These are phyloP conservation scores for Aphidius gifuensis DNA, from an alignment of 1,140 invertebrate genomes.

Conservation along the genomic window DNA sequence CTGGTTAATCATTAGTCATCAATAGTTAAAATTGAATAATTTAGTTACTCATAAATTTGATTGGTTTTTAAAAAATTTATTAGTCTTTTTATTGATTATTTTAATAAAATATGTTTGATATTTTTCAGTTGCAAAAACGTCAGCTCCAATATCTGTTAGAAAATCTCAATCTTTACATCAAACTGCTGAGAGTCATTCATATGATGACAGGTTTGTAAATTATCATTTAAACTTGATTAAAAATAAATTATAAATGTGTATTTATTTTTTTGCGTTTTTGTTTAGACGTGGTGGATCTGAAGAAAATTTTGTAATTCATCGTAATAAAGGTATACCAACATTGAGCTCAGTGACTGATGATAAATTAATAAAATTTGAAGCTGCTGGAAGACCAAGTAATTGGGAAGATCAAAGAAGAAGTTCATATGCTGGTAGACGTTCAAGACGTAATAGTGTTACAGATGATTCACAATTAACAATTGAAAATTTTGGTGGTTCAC, in stretches of 20 bases:
- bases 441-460: slow-evolving; percentile 77
- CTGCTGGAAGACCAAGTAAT: slow-evolving; percentile 79
- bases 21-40: too few relatives aligned
- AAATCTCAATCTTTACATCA: slow-evolving; percentile 56
- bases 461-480: slow-evolving; percentile 87
- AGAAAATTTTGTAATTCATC: slow-evolving; percentile 78
- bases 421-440: slow-evolving; percentile 77
- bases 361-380: slow-evolving; percentile 55
- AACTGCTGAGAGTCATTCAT: slow-evolving; percentile 46
- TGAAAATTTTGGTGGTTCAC: slow-evolving; percentile 87
- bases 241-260: background rate
- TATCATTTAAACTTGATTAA: slow-evolving; percentile 3
- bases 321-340: slow-evolving; percentile 73
- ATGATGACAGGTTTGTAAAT: slow-evolving; percentile 48
- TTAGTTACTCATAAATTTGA: too few relatives aligned
- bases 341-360: slow-evolving; percentile 65
- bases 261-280: slow-evolving; percentile 17
- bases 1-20: too few relatives aligned
- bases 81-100: slow-evolving; percentile 9
- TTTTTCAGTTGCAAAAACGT: slow-evolving; percentile 52
- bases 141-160: slow-evolving; percentile 45
- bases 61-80: slow-evolving; percentile 14
- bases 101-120: slow-evolving; percentile 12
- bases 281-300: slow-evolving; percentile 49
- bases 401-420: slow-evolving; percentile 71